Conservation (phyloP, 1,140 invertebrate genomes). For the Panagrolaimus sp. region DNA sequence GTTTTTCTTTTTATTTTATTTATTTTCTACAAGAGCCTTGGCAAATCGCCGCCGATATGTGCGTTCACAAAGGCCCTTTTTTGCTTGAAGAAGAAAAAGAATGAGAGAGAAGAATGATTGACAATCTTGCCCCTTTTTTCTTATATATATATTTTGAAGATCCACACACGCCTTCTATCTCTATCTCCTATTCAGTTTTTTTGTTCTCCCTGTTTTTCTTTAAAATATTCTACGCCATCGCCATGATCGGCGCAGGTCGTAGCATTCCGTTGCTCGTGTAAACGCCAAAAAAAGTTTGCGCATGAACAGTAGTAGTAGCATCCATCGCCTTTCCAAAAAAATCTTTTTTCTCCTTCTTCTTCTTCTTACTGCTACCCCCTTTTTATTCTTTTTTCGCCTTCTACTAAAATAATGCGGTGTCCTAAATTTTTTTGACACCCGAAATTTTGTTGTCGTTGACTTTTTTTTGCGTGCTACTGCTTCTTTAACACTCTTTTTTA, state of each 20-base stretch:
- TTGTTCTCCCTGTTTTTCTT: background rate
- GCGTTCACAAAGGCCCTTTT: too few species aligned
- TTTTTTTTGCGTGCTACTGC: background rate
- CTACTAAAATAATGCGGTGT: constrained; percentile 17
- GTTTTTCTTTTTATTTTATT: too few species aligned
- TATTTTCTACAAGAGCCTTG: too few species aligned
- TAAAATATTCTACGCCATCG: constrained; percentile 3
- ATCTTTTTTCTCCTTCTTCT: too few species aligned
- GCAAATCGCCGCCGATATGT: too few species aligned
- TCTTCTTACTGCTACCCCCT: too few species aligned
- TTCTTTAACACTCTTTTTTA: background rate
- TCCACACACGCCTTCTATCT: background rate
- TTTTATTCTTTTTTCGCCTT: background rate
- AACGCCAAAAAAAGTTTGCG: too few species aligned
- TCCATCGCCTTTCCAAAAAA: too few species aligned
- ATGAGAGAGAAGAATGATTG: too few species aligned
- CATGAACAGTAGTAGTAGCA: too few species aligned
- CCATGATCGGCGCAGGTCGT: background rate
- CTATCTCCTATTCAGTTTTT: background rate
- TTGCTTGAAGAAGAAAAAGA: too few species aligned
- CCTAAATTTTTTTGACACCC: constrained; percentile 19
- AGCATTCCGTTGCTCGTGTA: too few species aligned
- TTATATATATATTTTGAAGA: background rate
- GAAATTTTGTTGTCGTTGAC: constrained; percentile 1
- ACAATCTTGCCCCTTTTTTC: constrained; percentile 8